A percentile compares a stretch with the other conserved stretches of the same genome.
phyloP scores from a whole-genome alignment of 2,113 vertebrate species.

The Dolichotis patagonum region DNA sequence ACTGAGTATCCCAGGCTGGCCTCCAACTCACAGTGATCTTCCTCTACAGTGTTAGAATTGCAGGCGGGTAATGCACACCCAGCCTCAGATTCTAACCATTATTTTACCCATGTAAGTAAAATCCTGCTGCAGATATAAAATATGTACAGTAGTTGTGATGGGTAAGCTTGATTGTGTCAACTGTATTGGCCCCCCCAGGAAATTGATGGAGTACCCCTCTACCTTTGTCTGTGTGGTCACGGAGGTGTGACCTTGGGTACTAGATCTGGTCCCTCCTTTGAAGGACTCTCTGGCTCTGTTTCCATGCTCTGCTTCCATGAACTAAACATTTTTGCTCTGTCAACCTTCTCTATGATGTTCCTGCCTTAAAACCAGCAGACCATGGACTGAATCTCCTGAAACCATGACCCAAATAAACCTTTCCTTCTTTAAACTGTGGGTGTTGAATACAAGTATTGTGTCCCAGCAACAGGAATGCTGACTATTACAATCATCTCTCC shows the following conservation, averaged over 20 bases:
- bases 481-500: not conserved
- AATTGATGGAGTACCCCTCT: not conserved
- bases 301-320: not conserved
- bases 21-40: not conserved
- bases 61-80: not conserved
- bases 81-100: not conserved
- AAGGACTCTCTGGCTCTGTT: not conserved
- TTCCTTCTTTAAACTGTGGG: not conserved
- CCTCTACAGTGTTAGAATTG: not conserved
- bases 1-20: not conserved
- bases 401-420: not conserved
- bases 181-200: not conserved
- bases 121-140: constrained; percentile 20
- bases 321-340: not conserved
- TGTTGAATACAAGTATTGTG: not conserved
- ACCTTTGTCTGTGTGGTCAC: not conserved
- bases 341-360: not conserved
- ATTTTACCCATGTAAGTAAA: constrained; percentile 5
- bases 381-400: not conserved
- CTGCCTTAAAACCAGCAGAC: not conserved
- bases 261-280: not conserved
- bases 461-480: not conserved
- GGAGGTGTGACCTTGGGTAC: not conserved
- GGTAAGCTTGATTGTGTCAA: not conserved
- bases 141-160: not conserved